Base-by-base conservation (phyloP, 2,797 vertebrate genomes). In the Rhyacichthys aspro region DNA sequence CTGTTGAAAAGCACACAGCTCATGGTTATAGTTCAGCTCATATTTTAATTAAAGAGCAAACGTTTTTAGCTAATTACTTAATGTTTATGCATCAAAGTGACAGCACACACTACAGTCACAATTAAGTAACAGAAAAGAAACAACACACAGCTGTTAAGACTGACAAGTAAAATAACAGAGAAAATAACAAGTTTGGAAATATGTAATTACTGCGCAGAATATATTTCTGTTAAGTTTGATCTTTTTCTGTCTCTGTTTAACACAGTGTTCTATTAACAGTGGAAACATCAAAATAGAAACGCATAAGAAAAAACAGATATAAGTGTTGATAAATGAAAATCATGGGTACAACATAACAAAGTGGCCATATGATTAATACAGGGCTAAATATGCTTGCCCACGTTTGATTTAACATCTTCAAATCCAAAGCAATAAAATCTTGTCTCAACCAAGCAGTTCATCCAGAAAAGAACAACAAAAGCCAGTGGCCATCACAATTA, bases 81-180 rank as follows among this genome's bases (percentile, higher is more conserved):
- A 81, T 72, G 74, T 70, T 81, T 71, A 39, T 43, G 38, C 56
- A 72, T 65, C 39, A 58, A 45, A 64, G 63, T 77, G 68, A 78
- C 54, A 83, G 64, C 62, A 64, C 53, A 68, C 66, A 66, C 46
- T 63, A 46, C 57, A 43, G 44, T 64, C 60, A 63, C 67, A 66
- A 76, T 81, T 58, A 45, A 38, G 43, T 58, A 59, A 78, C 37
- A 81, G 67, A 68, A 36, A 52, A 55, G 58, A 43, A 15, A 47
- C 56, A 78, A 75, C 54, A 60, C 55, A 45, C 19, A 32, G 68
- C 52, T 9, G 60, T 62, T 8, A 42, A 75, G 63, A 71, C 57
- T 75, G 68, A 74, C 72, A 82, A 70, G 66, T 56, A 64, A 75
- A 80, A 80, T 84, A 78, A 74, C n/a, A 76, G 64, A 28, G 8